Base-by-base conservation (phyloP, 1,140 invertebrate genomes). In the Sesamia nonagrioides region DNA sequence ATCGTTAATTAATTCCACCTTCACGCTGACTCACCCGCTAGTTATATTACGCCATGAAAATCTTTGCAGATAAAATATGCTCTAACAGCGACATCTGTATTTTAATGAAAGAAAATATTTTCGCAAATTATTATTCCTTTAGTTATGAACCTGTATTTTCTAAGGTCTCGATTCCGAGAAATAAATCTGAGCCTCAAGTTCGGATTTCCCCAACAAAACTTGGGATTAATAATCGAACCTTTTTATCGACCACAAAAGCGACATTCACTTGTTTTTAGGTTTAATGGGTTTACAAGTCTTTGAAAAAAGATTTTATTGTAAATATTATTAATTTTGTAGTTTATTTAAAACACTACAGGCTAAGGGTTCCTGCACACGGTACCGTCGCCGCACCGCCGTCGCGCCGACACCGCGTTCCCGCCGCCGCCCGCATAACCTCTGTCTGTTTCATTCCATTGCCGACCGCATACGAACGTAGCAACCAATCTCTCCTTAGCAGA, bases 1-100 rank as follows among this genome's bases (percentile, higher is more conserved):
- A 89, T 91, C 82, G 86, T 87, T 91, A 92, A 92, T 93, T 93
- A 92, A 93, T 89, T 88, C 91, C 82, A 90, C 91, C 91, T 91
- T 90, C 80, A 85, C 84, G 87, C 84, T 94, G 92, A 94, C 83
- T 94, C 92, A 94, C 86, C 82, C 83, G 66, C 80, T 81, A 78
- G 50, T 71, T 75, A 35, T 68, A 42, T 40, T 75, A 68, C 48
- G 61, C 21, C 35, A 68, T 77, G 21, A 50, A 75, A 63, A 48
- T 45, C 45, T 75, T 17, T 33, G 73, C 27, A 13, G 13, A 50
- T 63, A 18, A 45, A 27, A 17, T 48, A 17, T 63, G 13, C 21
- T 17, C 17, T 7, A 33, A 7, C 40, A 61, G 72, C 72, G 72
- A 48, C 56, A 45, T 63, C 73, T 63, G 15, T 63, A 37, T 60